Conservation (phyloP, 1,140 invertebrate genomes). For the Megathymus violae region DNA sequence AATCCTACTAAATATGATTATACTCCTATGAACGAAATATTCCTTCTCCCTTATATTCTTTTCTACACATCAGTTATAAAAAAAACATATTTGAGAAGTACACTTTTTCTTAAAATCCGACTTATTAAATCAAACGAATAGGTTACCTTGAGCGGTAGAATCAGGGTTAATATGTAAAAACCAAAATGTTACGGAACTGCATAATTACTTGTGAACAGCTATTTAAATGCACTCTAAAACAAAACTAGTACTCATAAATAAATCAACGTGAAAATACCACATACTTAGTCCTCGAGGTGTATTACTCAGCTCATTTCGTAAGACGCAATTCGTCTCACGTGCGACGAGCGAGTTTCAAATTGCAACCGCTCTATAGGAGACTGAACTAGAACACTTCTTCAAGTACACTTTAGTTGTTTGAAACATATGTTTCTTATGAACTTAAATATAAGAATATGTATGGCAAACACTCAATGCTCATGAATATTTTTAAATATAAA, state of each 20-base stretch:
- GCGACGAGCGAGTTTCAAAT: constrained; percentile 58
- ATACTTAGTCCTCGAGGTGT: constrained; percentile 11
- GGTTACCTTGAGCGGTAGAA: too few relatives aligned
- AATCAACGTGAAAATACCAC: constrained; percentile 3
- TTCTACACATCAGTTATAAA: too few relatives aligned
- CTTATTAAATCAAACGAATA: too few relatives aligned
- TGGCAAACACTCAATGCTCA: neutral
- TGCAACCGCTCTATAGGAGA: constrained; percentile 39
- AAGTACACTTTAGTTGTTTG: constrained; percentile 6
- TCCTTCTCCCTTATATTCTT: too few relatives aligned
- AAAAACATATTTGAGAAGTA: too few relatives aligned
- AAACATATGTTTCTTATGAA: neutral
- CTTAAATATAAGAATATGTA: neutral
- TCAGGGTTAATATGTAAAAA: too few relatives aligned
- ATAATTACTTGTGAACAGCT: neutral
- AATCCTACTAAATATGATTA: too few relatives aligned
- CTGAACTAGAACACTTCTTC: constrained; percentile 56
- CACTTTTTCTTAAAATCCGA: too few relatives aligned
- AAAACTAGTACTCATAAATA: neutral
- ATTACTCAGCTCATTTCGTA: constrained; percentile 47
- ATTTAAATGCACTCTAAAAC: neutral
- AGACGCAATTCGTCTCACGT: constrained; percentile 50
- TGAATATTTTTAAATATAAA: too few relatives aligned
- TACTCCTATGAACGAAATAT: too few relatives aligned
- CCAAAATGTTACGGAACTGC: neutral